Conservation (phyloP, 1,140 invertebrate genomes). For the Triops cancriformis region DNA sequence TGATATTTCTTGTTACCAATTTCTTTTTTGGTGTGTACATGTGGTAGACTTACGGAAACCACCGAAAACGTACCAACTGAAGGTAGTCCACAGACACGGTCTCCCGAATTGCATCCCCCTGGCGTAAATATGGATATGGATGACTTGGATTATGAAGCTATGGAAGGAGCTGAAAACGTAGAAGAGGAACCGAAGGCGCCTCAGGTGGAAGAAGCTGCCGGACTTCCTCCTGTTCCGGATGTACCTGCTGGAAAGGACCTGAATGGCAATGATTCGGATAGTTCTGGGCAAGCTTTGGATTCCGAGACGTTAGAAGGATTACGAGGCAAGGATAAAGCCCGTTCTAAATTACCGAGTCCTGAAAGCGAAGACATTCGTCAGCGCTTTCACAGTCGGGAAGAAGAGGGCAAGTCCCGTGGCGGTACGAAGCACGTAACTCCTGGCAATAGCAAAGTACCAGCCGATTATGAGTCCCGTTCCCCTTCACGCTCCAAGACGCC, state of each 20-base stretch:
- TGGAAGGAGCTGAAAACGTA: constrained; percentile 26
- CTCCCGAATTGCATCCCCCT: constrained; percentile 22
- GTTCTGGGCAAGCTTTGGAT: constrained; percentile 17
- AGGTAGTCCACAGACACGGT: constrained; percentile 17
- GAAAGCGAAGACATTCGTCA: constrained; percentile 24
- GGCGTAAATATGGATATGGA: constrained; percentile 27
- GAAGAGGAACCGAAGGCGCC: neutral
- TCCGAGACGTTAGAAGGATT: constrained; percentile 23
- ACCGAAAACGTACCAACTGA: neutral
- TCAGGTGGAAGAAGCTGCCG: neutral
- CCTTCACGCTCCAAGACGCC: neutral
- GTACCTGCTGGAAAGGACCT: neutral
- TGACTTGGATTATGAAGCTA: constrained; percentile 29
- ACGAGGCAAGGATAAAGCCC: constrained; percentile 17
- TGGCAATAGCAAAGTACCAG: neutral
- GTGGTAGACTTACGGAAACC: neutral
- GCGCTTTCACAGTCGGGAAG: neutral
- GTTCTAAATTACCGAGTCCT: constrained; percentile 24
- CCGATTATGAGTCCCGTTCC: neutral
- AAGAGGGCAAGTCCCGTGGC: neutral
- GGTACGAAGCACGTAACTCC: neutral
- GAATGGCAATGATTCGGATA: neutral
- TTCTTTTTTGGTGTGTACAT: neutral
- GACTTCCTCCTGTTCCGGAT: neutral
- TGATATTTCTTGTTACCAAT: neutral